Evolutionary conservation across 2,888 invertebrate genomes (phyloP), one percentile per base, ranked within the genome.

Genomic region (Andrena minutula): DNA sequence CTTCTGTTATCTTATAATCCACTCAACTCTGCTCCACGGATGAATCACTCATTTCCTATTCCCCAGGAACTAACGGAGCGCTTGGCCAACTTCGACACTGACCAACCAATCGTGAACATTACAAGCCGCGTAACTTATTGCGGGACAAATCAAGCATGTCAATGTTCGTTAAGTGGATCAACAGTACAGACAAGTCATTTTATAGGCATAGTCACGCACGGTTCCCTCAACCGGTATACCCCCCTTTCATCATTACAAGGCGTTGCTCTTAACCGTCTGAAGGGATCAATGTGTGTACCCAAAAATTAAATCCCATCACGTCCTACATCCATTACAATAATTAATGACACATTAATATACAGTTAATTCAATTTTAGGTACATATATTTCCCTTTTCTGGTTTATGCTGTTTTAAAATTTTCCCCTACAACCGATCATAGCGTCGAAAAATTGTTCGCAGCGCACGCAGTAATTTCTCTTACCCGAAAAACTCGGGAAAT

Each of bases 121-220:
- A 35, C 20, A 26, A 30, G 20, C n/a, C 26, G 30, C n/a, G 41
- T 69, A 75, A 83, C 49, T 75, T 61, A 49, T 69, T 49, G 47
- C 75, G 26, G 75, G 32, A 73, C 75, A 61, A 56, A 82, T 75
- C 20, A 75, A 76, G 41, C 74, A 69, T 71, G 83, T 81, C 83
- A 75, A 79, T 70, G 86, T 64, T 64, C 84, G 51, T 69, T 20
- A 80, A 86, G 61, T 82, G 68, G 81, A 80, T 87, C 84, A 78
- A 53, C 79, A 51, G 53, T 58, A 65, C 41, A 0, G 8, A 35
- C 53, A 10, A 73, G 65, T 26, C 41, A 56, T 49, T 63, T 83
- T 51, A 47, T 49, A 56, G 41, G 26, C 47, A 23, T 1, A 76
- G 30, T n/a, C 35, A 23, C 49, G 53, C 53, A 69, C 32, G 41